phyloP scores from a whole-genome alignment of 2,797 vertebrate genomes.

The Sebastes baramenuke region DNA sequence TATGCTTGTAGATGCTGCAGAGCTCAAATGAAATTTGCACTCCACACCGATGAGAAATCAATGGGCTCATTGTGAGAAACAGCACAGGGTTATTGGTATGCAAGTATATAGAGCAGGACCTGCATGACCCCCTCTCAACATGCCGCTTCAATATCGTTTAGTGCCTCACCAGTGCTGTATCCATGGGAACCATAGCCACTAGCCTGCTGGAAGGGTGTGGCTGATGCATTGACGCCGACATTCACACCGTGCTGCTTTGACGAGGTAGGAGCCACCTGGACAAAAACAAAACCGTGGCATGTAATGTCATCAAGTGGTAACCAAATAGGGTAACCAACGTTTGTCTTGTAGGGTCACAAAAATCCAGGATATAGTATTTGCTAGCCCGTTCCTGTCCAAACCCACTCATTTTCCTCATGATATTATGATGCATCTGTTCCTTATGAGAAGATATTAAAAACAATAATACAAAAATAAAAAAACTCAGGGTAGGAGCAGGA shows the following conservation, averaged over 20 bases:
- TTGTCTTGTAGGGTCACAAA: neutral
- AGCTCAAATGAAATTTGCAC: conserved; percentile 31
- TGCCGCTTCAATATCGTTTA: conserved; percentile 30
- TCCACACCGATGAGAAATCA: conserved; percentile 25
- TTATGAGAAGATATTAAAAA: neutral
- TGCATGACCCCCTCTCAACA: conserved; percentile 28
- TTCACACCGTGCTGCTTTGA: conserved; percentile 98
- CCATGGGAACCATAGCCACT: conserved; percentile 97
- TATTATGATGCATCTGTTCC: neutral
- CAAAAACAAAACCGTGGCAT: neutral
- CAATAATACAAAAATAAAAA: too few relatives aligned
- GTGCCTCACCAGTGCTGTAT: conserved; percentile 94
- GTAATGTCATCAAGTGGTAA: neutral
- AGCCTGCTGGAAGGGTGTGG: conserved; percentile 95
- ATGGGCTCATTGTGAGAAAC: conserved; percentile 21
- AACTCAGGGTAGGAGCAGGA: neutral
- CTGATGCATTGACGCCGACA: conserved; percentile 95
- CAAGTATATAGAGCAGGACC: conserved; percentile 28
- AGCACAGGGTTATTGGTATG: conserved; percentile 20
- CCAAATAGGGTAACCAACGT: neutral
- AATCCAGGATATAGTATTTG: neutral
- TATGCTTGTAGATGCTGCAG: conserved; percentile 44
- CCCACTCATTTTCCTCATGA: neutral
- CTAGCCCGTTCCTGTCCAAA: neutral
- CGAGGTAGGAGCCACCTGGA: conserved; percentile 96